Evolutionary conservation across 2,797 vertebrate species (phyloP).

Genomic region (Acanthis flammea): DNA sequence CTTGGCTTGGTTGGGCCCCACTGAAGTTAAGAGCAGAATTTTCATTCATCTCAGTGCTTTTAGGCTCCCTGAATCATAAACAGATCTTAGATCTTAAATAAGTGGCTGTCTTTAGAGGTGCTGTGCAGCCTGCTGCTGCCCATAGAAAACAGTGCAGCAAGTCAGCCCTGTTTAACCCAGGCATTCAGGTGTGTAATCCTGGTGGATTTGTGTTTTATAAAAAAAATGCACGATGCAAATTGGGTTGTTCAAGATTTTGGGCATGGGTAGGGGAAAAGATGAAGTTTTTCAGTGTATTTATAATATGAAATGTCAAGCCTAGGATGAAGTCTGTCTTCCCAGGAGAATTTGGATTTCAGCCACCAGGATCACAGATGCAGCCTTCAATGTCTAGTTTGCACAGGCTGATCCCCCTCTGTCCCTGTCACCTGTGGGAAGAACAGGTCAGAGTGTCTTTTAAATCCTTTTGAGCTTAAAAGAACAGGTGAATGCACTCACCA

Average conservation of each 20-base stretch:
- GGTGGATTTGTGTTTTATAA: background rate
- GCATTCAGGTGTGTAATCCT: background rate
- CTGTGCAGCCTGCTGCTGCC: background rate
- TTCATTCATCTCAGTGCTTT: background rate
- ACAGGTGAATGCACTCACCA: background rate
- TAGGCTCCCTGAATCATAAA: background rate
- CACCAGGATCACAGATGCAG: background rate
- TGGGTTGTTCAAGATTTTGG: background rate
- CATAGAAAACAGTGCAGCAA: background rate
- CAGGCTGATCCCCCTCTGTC: background rate
- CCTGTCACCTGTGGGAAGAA: background rate
- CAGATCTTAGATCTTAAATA: background rate
- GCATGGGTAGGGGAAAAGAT: background rate
- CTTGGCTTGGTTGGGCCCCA: background rate
- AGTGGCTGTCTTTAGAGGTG: background rate
- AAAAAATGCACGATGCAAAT: background rate
- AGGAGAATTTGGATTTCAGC: background rate
- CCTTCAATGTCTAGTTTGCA: background rate
- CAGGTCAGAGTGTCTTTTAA: background rate
- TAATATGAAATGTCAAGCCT: background rate
- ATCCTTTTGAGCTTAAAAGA: background rate
- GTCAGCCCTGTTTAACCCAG: background rate
- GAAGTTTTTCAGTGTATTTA: background rate
- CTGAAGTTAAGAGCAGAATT: background rate
- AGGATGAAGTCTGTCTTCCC: background rate